These are phyloP conservation scores for Enteromius treurensis DNA, from an alignment of 2,797 vertebrate genomes.

Conservation along the genomic window DNA sequence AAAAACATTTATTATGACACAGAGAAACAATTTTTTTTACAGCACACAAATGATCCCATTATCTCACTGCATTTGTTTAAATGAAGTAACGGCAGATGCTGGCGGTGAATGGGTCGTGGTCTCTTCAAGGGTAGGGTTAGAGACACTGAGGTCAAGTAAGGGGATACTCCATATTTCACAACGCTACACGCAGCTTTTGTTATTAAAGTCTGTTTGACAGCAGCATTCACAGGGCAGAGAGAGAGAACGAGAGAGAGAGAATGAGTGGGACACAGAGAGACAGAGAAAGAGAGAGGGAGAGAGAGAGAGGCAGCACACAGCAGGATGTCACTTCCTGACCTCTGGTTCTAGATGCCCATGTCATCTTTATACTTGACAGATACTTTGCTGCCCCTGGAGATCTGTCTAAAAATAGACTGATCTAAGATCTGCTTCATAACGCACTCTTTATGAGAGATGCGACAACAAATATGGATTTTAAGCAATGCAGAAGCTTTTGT, in stretches of 20 bases:
- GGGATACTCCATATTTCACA: slow-evolving; percentile 38
- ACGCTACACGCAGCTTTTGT: slow-evolving; percentile 20
- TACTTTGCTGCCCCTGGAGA: slow-evolving; percentile 63
- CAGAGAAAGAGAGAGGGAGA: slow-evolving; percentile 16
- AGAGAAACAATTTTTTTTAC: background rate
- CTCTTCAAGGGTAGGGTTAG: slow-evolving; percentile 30
- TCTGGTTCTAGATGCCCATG: slow-evolving; percentile 65
- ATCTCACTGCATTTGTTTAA: background rate
- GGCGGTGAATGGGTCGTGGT: slow-evolving; percentile 53
- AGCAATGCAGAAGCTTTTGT: background rate
- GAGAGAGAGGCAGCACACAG: slow-evolving; percentile 48
- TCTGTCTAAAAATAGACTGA: slow-evolving; percentile 66
- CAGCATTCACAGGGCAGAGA: slow-evolving; percentile 57
- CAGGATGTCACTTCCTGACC: slow-evolving; percentile 69
- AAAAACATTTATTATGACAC: background rate
- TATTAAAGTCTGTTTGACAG: slow-evolving; percentile 53
- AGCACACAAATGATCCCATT: background rate
- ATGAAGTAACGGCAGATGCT: background rate
- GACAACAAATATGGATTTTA: slow-evolving; percentile 24
- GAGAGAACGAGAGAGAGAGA: background rate
- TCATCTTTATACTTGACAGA: slow-evolving; percentile 69
- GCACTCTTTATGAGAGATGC: slow-evolving; percentile 47
- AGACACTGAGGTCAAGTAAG: slow-evolving; percentile 40
- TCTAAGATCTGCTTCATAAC: slow-evolving; percentile 52
- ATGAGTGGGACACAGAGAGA: background rate